A percentile compares a stretch with the other conserved stretches of the same genome.
These are phyloP conservation scores for Cephus pulcher DNA, from an alignment of 2,888 invertebrate genomes.

Conservation along the genomic window DNA sequence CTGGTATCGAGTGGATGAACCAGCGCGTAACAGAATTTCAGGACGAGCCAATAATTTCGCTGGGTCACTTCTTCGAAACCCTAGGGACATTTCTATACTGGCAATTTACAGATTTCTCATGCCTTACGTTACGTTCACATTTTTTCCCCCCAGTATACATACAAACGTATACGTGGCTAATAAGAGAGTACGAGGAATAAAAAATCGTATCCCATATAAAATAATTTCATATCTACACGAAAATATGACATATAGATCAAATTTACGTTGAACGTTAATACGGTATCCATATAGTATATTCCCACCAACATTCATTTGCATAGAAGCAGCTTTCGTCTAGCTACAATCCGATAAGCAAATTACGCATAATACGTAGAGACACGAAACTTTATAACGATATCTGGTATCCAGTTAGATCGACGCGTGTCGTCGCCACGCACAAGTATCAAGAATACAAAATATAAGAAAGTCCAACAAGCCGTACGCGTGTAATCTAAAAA, in stretches of 20 bases:
- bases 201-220: background rate
- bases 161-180: background rate
- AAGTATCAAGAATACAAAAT: background rate
- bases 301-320: background rate
- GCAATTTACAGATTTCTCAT: conserved; percentile 44
- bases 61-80: conserved; percentile 27
- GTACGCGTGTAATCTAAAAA: background rate
- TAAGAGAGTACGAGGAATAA: background rate
- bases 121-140: conserved; percentile 9
- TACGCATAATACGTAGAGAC: background rate
- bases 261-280: background rate
- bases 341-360: background rate
- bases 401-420: background rate
- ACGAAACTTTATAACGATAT: background rate
- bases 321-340: background rate
- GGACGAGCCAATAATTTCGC: conserved; percentile 28
- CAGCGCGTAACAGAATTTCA: background rate
- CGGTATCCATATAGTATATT: background rate
- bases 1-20: background rate
- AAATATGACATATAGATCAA: background rate
- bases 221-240: background rate
- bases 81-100: conserved; percentile 36
- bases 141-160: background rate
- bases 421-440: background rate
- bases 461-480: background rate